Evolutionary conservation across 2,113 vertebrate species (phyloP).

Genomic region (Lethenteron reissneri): DNA sequence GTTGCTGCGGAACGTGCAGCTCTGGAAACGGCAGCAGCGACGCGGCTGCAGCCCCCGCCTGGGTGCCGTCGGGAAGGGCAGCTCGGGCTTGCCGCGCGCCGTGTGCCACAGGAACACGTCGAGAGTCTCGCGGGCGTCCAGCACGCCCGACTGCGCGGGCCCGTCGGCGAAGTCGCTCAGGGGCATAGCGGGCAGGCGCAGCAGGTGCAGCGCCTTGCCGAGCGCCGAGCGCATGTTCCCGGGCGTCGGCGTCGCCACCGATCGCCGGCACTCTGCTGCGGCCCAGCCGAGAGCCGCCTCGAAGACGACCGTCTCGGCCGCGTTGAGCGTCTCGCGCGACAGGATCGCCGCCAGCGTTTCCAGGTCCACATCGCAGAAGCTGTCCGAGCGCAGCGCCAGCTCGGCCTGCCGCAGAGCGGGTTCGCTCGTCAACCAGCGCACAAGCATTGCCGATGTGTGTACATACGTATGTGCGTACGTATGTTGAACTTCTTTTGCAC

Average conservation of each 20-base stretch:
- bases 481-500: too few species aligned
- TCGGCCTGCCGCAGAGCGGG: conserved; percentile 34
- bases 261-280: conserved; percentile 55
- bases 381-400: conserved; percentile 61
- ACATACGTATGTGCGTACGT: too few species aligned
- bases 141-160: conserved; percentile 61
- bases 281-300: conserved; percentile 71
- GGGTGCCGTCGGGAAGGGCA: conserved; percentile 50
- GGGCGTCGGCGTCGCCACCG: conserved; percentile 29
- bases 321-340: conserved; percentile 59
- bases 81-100: conserved; percentile 51
- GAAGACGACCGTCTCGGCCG: conserved; percentile 68
- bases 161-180: conserved; percentile 83
- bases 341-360: conserved; percentile 71
- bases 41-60: conserved; percentile 49
- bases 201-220: conserved; percentile 57
- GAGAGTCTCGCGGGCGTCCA: conserved; percentile 83
- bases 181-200: conserved; percentile 69
- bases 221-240: conserved; percentile 47
- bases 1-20: conserved; percentile 76
- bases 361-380: conserved; percentile 74
- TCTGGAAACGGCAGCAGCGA: conserved; percentile 74
- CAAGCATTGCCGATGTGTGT: too few species aligned
- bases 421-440: too few species aligned
- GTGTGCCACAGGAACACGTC: conserved; percentile 91